Conservation (phyloP, 1,140 invertebrate genomes). For the Ceratina calcarata region DNA sequence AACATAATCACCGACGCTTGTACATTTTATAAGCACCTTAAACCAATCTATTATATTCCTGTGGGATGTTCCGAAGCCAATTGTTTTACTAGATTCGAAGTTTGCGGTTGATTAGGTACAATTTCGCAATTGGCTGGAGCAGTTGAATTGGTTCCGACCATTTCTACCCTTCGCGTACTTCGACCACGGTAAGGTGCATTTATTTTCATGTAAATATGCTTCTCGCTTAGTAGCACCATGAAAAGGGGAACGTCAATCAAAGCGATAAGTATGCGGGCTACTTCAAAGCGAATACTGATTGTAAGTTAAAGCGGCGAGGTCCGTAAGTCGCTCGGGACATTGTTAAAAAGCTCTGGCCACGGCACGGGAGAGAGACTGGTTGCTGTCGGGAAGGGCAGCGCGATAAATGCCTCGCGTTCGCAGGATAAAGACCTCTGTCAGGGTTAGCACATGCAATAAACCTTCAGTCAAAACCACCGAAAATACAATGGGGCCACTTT, state of each 20-base stretch:
- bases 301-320: constrained; percentile 36
- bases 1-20: no score
- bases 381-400: constrained; percentile 5
- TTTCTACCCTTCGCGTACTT: neutral
- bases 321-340: constrained; percentile 45
- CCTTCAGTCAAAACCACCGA: constrained; percentile 20
- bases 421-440: constrained; percentile 42
- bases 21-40: no score
- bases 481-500: constrained; percentile 9
- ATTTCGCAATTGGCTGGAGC: neutral
- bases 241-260: constrained; percentile 57
- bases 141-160: constrained; percentile 26
- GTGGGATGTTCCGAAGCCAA: no score
- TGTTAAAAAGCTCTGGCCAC: constrained; percentile 46
- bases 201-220: constrained; percentile 59
- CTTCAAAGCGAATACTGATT: constrained; percentile 50
- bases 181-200: constrained; percentile 40
- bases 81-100: no score
- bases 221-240: constrained; percentile 40
- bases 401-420: constrained; percentile 22
- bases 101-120: neutral
- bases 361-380: constrained; percentile 3
- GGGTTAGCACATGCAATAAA: constrained; percentile 29
- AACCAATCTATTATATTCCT: no score
- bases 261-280: constrained; percentile 56